Evolutionary conservation across 2,888 invertebrate species (phyloP), one percentile per base, ranked within the genome.

Genomic region (Phragmatobia fuliginosa): DNA sequence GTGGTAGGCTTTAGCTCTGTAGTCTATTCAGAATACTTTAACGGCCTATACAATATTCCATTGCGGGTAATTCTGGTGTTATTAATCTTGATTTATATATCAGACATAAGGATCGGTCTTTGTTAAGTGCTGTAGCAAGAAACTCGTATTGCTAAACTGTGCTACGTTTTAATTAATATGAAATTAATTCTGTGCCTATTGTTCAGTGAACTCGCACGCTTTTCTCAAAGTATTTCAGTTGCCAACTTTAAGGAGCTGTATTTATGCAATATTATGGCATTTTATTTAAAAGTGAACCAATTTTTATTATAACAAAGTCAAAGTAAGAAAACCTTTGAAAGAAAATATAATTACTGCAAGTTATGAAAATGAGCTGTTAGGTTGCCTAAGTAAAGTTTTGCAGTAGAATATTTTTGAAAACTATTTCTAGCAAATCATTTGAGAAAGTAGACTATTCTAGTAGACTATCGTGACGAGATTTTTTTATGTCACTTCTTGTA

Each of bases 1-100:
- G 92, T 92, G 92, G 86, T 85, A 85, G 88, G 89, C 87, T 91
- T 89, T 88, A 88, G 85, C 87, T 82, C 85, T 84, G 86, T 86
- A 79, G 79, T 80, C 82, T 75, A 80, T 79, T 83, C 78, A 71
- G 79, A 78, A 83, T 86, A 83, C 82, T 84, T 83, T 84, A 83
- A 83, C 80, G 76, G 82, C 78, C 76, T 83, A 81, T 83, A 72
- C 68, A 70, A 67, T 71, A 62, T 68, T 72, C 45, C 69, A 67
- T 73, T 68, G 38, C 10, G 14, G 49, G n/a, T 59, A 62, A 70
- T 56, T 59, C 33, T 64, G 38, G 49, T 41, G 25, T 67, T 63
- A 58, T 36, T 49, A 18, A 31, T 31, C 58, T 61, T 59, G 18
- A 63, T 67, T 73, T 33, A 16, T 69, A 60, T 32, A 38, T 31